Conservation (phyloP, 2,888 invertebrate genomes). For the Gisinianus flammeolus region DNA sequence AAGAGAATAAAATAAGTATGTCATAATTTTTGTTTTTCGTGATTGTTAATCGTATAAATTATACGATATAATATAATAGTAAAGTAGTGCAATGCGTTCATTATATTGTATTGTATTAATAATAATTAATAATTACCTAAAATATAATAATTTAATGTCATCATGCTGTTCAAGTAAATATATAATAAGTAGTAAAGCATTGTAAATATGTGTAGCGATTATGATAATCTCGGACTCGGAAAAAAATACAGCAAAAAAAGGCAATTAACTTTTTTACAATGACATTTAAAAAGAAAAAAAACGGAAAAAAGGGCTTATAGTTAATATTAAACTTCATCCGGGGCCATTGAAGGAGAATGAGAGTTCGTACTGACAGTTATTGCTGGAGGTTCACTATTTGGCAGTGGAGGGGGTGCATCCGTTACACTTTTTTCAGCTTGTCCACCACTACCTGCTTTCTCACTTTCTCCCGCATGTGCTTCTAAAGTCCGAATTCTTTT, state of each 20-base stretch:
- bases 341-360: slow-evolving; percentile 59
- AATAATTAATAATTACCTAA: too few relatives aligned
- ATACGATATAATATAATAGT: too few relatives aligned
- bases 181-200: slow-evolving; percentile 36
- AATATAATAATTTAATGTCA: too few relatives aligned
- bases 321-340: slow-evolving; percentile 61
- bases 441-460: slow-evolving; percentile 9
- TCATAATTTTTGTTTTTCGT: too few relatives aligned
- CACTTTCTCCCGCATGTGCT: slow-evolving; percentile 62
- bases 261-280: not conserved
- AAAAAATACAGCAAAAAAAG: not conserved
- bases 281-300: too few relatives aligned
- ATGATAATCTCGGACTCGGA: not conserved
- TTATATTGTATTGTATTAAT: too few relatives aligned
- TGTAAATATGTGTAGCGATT: not conserved
- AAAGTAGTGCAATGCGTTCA: too few relatives aligned
- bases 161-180: too few relatives aligned
- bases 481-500: slow-evolving; percentile 81
- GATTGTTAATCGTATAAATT: too few relatives aligned
- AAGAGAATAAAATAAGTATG: too few relatives aligned
- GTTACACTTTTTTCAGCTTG: slow-evolving; percentile 14
- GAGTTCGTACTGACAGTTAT: slow-evolving; percentile 55
- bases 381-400: slow-evolving; percentile 53
- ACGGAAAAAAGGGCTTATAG: too few relatives aligned
- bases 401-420: slow-evolving; percentile 45